These are phyloP conservation scores for Ceyx melanurus DNA, from an alignment of 2,113 vertebrate genomes.

Conservation along the genomic window DNA sequence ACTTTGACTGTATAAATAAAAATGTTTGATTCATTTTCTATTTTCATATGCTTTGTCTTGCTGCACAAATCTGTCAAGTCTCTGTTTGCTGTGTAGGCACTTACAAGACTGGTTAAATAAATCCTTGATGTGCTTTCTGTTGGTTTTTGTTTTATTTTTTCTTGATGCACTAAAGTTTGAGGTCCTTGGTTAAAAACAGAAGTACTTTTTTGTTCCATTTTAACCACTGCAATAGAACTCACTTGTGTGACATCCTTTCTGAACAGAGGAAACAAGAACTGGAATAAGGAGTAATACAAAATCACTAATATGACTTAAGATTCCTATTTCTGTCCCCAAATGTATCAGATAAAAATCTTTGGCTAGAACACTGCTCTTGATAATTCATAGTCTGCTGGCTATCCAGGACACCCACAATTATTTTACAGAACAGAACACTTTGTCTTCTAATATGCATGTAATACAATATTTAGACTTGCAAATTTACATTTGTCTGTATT, in stretches of 20 bases:
- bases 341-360: constrained; percentile 3
- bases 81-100: fast-evolving
- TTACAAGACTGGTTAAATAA: neutral
- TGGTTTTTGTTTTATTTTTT: neutral
- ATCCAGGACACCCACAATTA: neutral
- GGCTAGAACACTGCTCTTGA: neutral
- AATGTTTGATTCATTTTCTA: fast-evolving
- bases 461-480: constrained; percentile 38
- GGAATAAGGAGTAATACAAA: neutral
- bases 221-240: neutral
- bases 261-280: neutral
- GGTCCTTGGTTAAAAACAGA: neutral
- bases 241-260: neutral
- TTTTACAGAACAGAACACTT: constrained; percentile 21
- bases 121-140: neutral
- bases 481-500: constrained; percentile 33
- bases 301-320: neutral
- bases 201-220: neutral
- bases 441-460: constrained; percentile 14
- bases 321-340: constrained; percentile 19
- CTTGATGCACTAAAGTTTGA: neutral
- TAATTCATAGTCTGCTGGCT: constrained; percentile 31
- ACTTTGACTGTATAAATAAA: neutral
- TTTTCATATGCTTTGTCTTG: neutral
- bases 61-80: neutral